Conservation (phyloP, 2,113 vertebrate genomes). For the Micronycteris hirsuta region DNA sequence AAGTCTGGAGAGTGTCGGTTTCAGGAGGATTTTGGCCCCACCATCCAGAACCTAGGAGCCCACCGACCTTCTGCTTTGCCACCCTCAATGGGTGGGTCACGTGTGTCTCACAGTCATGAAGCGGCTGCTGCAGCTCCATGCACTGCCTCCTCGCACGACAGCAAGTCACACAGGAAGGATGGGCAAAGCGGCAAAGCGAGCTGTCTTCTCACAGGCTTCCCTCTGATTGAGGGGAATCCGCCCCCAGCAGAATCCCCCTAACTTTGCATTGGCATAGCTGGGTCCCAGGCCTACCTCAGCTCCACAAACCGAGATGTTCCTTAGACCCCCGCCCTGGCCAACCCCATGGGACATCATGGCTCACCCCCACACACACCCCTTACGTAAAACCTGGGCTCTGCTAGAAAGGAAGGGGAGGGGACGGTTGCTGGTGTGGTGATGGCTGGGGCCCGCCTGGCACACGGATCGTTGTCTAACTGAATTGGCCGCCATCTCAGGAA, state of each 20-base stretch:
- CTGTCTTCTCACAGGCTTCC: neutral
- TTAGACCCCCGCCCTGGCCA: neutral
- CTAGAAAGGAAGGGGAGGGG: neutral
- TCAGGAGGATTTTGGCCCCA: neutral
- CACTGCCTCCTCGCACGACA: neutral
- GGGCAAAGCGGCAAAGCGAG: neutral
- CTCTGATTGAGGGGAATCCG: neutral
- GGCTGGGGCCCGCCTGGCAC: neutral
- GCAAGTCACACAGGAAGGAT: neutral
- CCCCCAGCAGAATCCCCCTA: neutral
- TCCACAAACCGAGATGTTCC: neutral
- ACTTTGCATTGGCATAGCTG: neutral
- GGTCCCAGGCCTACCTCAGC: neutral
- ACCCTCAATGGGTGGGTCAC: neutral
- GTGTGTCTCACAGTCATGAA: neutral
- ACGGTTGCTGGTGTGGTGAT: neutral
- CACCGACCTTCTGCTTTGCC: neutral
- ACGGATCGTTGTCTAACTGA: neutral
- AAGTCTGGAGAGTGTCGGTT: neutral
- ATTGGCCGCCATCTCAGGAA: neutral
- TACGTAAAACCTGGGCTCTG: neutral
- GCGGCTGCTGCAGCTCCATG: neutral
- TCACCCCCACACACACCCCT: neutral
- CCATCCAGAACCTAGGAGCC: neutral
- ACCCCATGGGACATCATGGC: neutral